Evolutionary conservation across 2,888 invertebrate genomes (phyloP), one percentile per base, ranked within the genome.

Genomic region (Pyrocoelia pectoralis): DNA sequence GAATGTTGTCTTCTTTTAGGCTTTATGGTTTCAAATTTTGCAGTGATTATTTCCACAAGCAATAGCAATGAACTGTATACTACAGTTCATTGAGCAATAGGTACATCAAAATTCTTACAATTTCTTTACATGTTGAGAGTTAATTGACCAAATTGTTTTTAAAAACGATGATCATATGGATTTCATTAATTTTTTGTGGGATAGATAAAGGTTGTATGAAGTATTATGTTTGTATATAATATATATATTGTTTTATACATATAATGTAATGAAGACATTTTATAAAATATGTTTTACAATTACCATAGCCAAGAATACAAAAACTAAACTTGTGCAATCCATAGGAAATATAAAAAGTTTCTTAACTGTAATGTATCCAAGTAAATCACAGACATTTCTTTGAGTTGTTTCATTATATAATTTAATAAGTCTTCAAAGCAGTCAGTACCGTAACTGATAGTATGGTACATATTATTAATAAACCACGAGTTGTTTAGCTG

Each of bases 311-410:
- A 50, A 50, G n/a, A 19, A 28, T 28, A 28, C 18, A 50, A 50
- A 50, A 50, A 50, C 15, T 50, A 50, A 50, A 28, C 8, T 13
- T 50, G 28, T 12, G 49, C 28, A 50, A 28, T 28, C 18, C 18
- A 28, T 50, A 15, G 24, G 49, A 50, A 56, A 56, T 54, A 48
- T 60, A 24, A 40, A 48, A 49, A 49, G 55, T 59, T 40, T 50
- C 55, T 38, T 60, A 54, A 17, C 10, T 24, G 48, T 60, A 54
- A 50, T 46, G 49, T 55, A 61, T 61, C 50, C 24, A 48, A 55
- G 41, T 61, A 50, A 55, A 61, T 61, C 61, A 61, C 61, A 61
- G 61, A 55, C 54, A 55, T 61, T 60, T 61, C 61, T 61, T 61
- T 61, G 55, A 61, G 55, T 61, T 61, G 54, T 49, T 60, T 60